These are phyloP conservation scores for Bucco capensis DNA, from an alignment of 2,113 vertebrate genomes.

Conservation along the genomic window DNA sequence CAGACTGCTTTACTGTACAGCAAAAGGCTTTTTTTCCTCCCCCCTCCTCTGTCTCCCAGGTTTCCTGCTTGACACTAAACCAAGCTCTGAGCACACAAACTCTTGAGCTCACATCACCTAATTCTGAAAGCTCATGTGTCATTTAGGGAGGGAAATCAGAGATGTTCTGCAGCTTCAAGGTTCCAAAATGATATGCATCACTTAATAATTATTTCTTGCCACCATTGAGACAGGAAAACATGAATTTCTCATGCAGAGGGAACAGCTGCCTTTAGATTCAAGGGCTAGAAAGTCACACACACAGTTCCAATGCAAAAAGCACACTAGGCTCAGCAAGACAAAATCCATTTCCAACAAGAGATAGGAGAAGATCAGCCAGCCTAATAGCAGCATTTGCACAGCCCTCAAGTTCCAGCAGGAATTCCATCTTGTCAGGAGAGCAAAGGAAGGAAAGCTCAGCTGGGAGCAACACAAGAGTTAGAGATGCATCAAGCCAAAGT, in stretches of 20 bases:
- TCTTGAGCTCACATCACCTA: not conserved
- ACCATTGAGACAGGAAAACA: not conserved
- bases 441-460: not conserved
- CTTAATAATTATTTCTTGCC: not conserved
- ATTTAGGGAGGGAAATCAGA: not conserved
- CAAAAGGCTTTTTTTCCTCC: not conserved
- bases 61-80: conserved; percentile 6
- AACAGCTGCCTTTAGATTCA: not conserved
- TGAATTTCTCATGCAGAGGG: not conserved
- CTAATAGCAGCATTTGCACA: not conserved
- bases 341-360: not conserved
- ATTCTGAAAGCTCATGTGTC: not conserved
- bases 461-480: not conserved
- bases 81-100: not conserved
- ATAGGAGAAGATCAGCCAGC: not conserved
- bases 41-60: not conserved
- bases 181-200: not conserved
- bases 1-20: not conserved
- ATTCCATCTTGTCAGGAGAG: not conserved
- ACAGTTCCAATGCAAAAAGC: not conserved
- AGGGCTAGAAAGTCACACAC: not conserved
- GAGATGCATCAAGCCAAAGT: not conserved
- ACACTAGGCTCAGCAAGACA: not conserved
- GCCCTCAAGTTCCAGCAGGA: not conserved
- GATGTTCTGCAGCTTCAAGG: not conserved